These are phyloP conservation scores for Cephalopachus bancanus DNA, from an alignment of 2,797 vertebrate genomes.

Conservation along the genomic window DNA sequence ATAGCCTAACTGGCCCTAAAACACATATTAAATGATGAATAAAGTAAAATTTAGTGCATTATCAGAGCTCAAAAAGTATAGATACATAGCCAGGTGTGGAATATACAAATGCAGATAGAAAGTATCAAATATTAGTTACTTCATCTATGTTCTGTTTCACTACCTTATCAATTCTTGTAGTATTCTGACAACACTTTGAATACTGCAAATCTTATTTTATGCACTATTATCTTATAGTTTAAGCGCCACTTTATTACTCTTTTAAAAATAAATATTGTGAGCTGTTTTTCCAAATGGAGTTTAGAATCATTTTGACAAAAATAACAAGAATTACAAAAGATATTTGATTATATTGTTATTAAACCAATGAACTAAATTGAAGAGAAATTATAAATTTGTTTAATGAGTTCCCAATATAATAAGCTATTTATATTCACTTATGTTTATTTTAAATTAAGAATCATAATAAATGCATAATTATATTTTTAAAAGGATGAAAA, in stretches of 20 bases:
- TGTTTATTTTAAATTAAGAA: constrained; percentile 1
- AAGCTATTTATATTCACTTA: background rate
- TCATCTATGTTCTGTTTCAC: background rate
- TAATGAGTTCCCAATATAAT: background rate
- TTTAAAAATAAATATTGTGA: background rate
- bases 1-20: background rate
- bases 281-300: background rate
- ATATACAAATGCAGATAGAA: background rate
- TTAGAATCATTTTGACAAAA: background rate
- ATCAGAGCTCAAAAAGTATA: background rate
- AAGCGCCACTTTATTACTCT: background rate
- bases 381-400: background rate
- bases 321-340: background rate
- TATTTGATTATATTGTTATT: background rate
- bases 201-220: background rate
- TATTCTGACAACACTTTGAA: background rate
- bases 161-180: background rate
- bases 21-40: background rate
- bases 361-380: background rate
- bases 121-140: background rate
- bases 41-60: background rate
- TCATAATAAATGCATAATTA: background rate
- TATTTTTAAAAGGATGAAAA: too few species aligned
- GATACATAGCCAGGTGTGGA: background rate
- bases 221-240: background rate